Conservation (phyloP, 2,797 vertebrate genomes). For the Dallia pectoralis region DNA sequence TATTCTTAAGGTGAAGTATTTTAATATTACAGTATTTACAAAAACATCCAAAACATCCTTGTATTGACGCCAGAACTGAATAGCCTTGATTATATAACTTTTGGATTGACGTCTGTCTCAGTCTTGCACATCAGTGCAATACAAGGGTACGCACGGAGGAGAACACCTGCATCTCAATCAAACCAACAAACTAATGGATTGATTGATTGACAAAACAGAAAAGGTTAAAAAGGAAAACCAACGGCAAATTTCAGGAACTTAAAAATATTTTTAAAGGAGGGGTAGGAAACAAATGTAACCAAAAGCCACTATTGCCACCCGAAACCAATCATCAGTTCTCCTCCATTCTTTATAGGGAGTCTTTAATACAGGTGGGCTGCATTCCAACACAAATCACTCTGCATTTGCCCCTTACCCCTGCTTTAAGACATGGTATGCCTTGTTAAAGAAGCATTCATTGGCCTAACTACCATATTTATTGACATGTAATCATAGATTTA, state of each 20-base stretch:
- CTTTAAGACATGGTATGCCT: constrained; percentile 1
- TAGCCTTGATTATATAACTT: not conserved
- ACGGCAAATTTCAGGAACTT: constrained; percentile 16
- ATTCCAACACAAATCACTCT: not conserved
- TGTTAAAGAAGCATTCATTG: not conserved
- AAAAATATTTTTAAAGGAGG: constrained; percentile 36
- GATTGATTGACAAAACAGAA: constrained; percentile 5
- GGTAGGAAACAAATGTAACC: constrained; percentile 17
- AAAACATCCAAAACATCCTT: not conserved
- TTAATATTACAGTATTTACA: not conserved
- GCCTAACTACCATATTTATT: not conserved
- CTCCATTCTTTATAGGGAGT: not conserved
- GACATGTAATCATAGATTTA: not conserved
- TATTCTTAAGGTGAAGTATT: not conserved
- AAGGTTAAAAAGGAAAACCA: constrained; percentile 10
- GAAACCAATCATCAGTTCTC: not conserved
- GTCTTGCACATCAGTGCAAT: constrained; percentile 28
- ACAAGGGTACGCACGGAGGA: constrained; percentile 23
- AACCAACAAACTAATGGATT: constrained; percentile 4
- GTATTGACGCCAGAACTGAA: not conserved
- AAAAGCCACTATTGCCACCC: not conserved
- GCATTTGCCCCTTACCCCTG: constrained; percentile 6
- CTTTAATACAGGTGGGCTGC: not conserved
- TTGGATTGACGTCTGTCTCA: not conserved
- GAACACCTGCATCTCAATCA: constrained; percentile 14